A percentile compares a stretch with the other conserved stretches of the same genome.
Evolutionary conservation across 1,140 invertebrate genomes (phyloP).

Genomic region (Euwallacea similis): DNA sequence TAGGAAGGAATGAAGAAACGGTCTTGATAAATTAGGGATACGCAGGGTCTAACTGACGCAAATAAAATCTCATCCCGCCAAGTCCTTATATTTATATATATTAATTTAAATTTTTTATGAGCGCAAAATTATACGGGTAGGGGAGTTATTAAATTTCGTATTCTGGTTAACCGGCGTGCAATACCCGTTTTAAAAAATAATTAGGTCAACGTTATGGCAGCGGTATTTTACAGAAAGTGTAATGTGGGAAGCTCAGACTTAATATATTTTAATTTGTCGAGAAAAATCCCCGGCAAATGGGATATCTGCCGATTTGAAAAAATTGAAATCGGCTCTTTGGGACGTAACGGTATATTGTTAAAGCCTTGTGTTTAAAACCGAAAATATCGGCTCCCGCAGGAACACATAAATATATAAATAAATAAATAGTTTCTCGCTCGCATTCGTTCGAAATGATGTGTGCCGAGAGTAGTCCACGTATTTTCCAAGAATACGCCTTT

Average conservation of each 20-base stretch:
- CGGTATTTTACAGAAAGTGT: constrained; percentile 4
- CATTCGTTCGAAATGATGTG: too few relatives aligned
- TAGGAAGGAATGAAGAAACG: constrained; percentile 10
- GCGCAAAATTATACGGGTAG: constrained; percentile 24
- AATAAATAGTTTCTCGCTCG: too few relatives aligned
- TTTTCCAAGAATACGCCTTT: constrained; percentile 18
- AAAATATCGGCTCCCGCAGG: too few relatives aligned
- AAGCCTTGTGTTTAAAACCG: too few relatives aligned
- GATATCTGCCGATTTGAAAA: too few relatives aligned
- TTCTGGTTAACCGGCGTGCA: constrained; percentile 21
- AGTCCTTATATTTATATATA: constrained; percentile 26
- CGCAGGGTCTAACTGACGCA: background rate
- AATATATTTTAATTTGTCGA: constrained; percentile 13
- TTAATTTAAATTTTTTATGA: constrained; percentile 33
- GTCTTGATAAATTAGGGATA: constrained; percentile 19
- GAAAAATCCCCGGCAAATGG: background rate
- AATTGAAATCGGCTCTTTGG: too few relatives aligned
- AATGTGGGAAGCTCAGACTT: constrained; percentile 2
- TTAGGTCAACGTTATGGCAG: constrained; percentile 15
- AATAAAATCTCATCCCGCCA: constrained; percentile 23
- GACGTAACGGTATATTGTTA: too few relatives aligned
- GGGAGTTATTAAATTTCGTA: constrained; percentile 27
- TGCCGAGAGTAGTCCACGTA: background rate
- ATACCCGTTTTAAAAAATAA: constrained; percentile 26
- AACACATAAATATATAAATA: too few relatives aligned